Base-by-base conservation (phyloP, 2,888 invertebrate genomes). In the Microchrysa polita region DNA sequence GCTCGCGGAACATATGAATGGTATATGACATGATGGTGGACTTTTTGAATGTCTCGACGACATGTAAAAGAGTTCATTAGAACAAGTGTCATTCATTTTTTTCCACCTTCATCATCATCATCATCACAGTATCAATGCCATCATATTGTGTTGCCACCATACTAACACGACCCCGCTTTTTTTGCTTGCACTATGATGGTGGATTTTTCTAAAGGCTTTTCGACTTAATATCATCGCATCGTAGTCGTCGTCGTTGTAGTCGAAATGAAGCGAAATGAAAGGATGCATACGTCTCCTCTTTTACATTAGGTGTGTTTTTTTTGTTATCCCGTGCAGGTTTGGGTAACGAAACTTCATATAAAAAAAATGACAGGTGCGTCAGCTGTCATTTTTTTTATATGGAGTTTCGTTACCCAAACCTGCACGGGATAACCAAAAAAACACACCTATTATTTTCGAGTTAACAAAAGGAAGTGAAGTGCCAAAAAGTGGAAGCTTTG, bases 61-160 rank as follows among this genome's bases (percentile, higher is more conserved):
- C 63, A 72, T 72, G 72, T 72, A 72, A 61, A 72, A 63, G 72
- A 72, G 72, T 72, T 72, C 72, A 53, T 72, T 72, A 72, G 72
- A 72, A 72, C 72, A 72, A 72, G 72, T 72, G 72, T 63, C 72
- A 63, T 72, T 63, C 72, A 63, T 72, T 72, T 61, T 34, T 59
- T 59, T 72, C 27, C 72, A 72, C 72, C 69, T 55, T 57, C 69
- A 40, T 69, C 69, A 69, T 69, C 69, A 65, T 22, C 48, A 16
- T 42, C 16, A 42, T 44, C 23, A 65, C 65, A 48, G 20, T 44
- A 48, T 22, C 48, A 23, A 34, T 34, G 27, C 20, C 65, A 48
- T 48, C 44, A 34, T n/a, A n/a, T 61, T 27, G 23, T 59, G 23
- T 10, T 59, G 10, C 18, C 20, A 57, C 57, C 59, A 20, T 27